Conservation (phyloP, 2,797 vertebrate species). For the Macropus fuliginosus region DNA sequence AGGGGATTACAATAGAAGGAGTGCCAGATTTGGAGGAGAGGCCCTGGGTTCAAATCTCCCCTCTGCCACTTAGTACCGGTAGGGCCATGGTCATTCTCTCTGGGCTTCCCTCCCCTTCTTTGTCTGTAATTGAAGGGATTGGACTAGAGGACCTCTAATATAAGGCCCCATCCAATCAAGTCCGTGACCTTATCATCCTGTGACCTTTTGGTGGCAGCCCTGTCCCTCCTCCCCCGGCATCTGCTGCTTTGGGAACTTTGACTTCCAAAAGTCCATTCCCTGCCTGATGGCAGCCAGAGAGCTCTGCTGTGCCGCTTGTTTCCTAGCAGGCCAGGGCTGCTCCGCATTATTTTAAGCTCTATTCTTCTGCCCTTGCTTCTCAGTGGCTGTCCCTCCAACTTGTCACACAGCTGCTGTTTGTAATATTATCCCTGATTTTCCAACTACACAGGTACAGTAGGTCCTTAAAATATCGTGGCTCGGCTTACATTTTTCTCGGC, state of each 20-base stretch:
- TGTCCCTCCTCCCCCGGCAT: neutral
- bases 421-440: conserved; percentile 15
- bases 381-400: conserved; percentile 31
- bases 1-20: too few species aligned
- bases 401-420: conserved; percentile 47
- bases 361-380: conserved; percentile 18
- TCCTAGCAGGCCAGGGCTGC: neutral
- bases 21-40: neutral
- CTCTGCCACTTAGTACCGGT: neutral
- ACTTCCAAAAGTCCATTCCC: neutral
- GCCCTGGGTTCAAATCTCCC: neutral
- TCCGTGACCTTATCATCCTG: neutral
- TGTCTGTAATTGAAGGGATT: neutral
- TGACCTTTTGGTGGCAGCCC: neutral
- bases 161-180: neutral
- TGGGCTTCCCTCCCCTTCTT: neutral
- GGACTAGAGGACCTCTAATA: neutral
- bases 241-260: neutral
- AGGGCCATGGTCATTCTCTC: neutral
- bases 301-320: neutral
- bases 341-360: neutral
- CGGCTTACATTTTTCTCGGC: neutral
- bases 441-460: neutral
- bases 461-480: neutral
- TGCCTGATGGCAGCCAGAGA: neutral